Conservation (phyloP, 2,797 vertebrate genomes). For the Brachyrhaphis roseni region DNA sequence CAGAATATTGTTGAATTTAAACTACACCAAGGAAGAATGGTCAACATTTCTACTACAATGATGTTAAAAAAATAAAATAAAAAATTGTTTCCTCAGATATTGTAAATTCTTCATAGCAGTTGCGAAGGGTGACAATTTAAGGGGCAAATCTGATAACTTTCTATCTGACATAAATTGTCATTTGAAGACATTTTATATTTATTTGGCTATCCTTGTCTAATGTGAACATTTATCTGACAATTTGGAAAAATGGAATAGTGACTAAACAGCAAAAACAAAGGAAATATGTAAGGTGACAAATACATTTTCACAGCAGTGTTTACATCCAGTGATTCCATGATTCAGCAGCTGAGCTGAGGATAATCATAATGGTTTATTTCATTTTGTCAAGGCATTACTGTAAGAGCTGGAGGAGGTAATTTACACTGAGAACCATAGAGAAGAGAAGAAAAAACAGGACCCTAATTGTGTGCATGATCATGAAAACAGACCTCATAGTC, state of each 20-base stretch:
- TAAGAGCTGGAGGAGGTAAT: slow-evolving; percentile 21
- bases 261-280: neutral
- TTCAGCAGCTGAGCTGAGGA: neutral
- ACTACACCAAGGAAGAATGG: neutral
- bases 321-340: neutral
- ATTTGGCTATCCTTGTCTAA: neutral
- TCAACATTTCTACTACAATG: neutral
- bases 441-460: neutral
- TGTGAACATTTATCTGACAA: neutral
- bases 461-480: slow-evolving; percentile 16
- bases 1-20: neutral
- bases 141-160: neutral
- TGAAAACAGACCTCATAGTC: slow-evolving; percentile 24
- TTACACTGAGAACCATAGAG: slow-evolving; percentile 3
- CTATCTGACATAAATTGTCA: neutral
- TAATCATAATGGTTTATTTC: neutral
- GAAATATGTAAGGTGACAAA: neutral
- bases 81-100: neutral
- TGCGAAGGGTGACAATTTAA: neutral
- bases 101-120: neutral
- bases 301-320: neutral
- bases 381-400: neutral
- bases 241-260: neutral
- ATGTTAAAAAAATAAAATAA: neutral
- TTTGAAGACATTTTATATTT: neutral